phyloP scores from a whole-genome alignment of 2,113 vertebrate genomes.

The Calidris pugnax region DNA sequence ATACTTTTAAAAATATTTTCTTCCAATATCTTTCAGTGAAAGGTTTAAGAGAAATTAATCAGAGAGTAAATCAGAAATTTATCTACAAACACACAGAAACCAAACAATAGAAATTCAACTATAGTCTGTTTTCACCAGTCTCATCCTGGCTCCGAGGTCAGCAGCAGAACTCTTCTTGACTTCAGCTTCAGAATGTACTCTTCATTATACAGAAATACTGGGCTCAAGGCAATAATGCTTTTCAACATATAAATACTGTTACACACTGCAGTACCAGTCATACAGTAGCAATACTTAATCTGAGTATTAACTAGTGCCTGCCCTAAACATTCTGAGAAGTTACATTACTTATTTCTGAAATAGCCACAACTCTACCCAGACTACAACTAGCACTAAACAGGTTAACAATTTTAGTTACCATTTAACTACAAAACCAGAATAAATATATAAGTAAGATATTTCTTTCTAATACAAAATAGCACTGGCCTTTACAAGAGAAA shows the following conservation, averaged over 20 bases:
- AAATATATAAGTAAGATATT: neutral
- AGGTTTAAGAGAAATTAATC: neutral
- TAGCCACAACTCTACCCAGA: neutral
- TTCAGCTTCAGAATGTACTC: neutral
- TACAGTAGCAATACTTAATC: neutral
- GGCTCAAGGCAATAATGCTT: neutral
- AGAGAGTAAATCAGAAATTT: neutral
- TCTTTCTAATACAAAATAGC: neutral
- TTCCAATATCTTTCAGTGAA: slow-evolving; percentile 13
- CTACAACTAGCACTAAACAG: neutral
- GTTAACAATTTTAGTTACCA: neutral
- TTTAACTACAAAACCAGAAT: neutral
- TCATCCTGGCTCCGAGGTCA: neutral
- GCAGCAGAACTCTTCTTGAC: neutral
- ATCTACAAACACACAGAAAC: neutral
- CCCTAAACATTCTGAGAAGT: neutral
- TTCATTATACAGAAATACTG: neutral
- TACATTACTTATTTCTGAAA: neutral
- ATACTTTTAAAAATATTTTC: neutral
- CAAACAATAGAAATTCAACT: neutral
- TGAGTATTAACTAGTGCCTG: neutral
- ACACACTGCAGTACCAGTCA: neutral
- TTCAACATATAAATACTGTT: neutral
- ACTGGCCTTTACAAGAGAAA: neutral
- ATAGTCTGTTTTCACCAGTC: slow-evolving; percentile 6